Conservation (phyloP, 2,888 invertebrate genomes). For the Cheilosia vernalis region DNA sequence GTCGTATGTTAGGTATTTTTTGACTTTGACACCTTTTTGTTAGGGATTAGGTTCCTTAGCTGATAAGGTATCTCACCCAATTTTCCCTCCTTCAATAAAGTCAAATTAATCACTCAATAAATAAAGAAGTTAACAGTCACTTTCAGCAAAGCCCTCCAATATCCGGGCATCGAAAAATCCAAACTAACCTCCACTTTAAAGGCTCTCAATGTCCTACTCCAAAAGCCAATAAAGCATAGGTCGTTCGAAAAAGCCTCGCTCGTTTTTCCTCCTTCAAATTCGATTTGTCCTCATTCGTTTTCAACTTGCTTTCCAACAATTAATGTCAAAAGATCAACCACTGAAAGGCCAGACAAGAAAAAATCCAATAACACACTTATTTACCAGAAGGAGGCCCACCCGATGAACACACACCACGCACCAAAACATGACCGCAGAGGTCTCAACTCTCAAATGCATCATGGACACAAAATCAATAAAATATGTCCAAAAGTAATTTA, state of each 20-base stretch:
- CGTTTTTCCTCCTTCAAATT: constrained; percentile 57
- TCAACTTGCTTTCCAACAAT: constrained; percentile 64
- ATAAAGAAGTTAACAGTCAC: no score
- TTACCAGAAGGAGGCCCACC: constrained; percentile 47
- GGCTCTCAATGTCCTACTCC: constrained; percentile 28
- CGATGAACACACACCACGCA: neutral
- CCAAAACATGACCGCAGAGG: constrained; percentile 53
- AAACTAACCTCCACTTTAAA: constrained; percentile 19
- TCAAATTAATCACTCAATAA: no score
- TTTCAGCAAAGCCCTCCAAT: neutral
- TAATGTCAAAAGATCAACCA: constrained; percentile 75
- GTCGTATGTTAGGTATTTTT: no score
- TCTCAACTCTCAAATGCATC: constrained; percentile 53
- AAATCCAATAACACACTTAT: constrained; percentile 57
- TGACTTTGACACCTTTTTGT: no score
- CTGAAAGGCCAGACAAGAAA: constrained; percentile 8
- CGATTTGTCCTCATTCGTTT: constrained; percentile 70
- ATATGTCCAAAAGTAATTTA: constrained; percentile 75
- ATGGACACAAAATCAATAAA: constrained; percentile 74
- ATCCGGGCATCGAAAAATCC: constrained; percentile 18
- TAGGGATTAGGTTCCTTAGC: no score
- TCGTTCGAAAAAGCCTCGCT: constrained; percentile 6
- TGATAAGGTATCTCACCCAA: no score
- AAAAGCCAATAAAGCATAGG: constrained; percentile 22
- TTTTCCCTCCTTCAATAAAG: no score